Percentiles rank a stretch among this genome's conserved stretches.
Conservation (phyloP, 2,113 vertebrate genomes). For the Rhizomys pruinosus region DNA sequence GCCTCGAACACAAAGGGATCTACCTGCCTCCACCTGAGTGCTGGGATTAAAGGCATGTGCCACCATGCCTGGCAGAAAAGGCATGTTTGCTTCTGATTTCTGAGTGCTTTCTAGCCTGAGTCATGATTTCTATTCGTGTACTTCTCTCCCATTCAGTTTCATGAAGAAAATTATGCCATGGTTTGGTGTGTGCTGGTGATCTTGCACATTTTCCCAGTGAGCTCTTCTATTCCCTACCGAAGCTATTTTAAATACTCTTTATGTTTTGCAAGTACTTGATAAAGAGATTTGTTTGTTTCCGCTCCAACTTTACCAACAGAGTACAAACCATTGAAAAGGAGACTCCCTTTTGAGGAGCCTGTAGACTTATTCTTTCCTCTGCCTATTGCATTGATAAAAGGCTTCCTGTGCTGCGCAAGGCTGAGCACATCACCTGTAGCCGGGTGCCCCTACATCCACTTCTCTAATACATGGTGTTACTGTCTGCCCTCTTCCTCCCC, state of each 20-base stretch:
- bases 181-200: not conserved
- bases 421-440: not conserved
- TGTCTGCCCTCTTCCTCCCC: not conserved
- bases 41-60: no score
- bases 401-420: not conserved
- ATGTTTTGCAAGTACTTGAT: constrained; percentile 12
- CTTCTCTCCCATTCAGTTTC: not conserved
- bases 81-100: not conserved
- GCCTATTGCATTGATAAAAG: not conserved
- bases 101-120: not conserved
- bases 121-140: not conserved
- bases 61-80: no score
- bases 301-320: not conserved
- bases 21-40: no score
- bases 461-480: not conserved
- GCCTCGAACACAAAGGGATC: no score
- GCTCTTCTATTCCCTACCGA: not conserved
- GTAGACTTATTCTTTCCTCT: not conserved
- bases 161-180: not conserved
- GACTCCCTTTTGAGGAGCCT: not conserved
- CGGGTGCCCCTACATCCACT: not conserved
- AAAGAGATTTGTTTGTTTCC: not conserved
- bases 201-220: not conserved
- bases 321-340: not conserved
- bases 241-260: not conserved